Evolutionary conservation across 2,113 vertebrate species (phyloP), one percentile per base, ranked within the genome.

Genomic region (Microcebus murinus): DNA sequence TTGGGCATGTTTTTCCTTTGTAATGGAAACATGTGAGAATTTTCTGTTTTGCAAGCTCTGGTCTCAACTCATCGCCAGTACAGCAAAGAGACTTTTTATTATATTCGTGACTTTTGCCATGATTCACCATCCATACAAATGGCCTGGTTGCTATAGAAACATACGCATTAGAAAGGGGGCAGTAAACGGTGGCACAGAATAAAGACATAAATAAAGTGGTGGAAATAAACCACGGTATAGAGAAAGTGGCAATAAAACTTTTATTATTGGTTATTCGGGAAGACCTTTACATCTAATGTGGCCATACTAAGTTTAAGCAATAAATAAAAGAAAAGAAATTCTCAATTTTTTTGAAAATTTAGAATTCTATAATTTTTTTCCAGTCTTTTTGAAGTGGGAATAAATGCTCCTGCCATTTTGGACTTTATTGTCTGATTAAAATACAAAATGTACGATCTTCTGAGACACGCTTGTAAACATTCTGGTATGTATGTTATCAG

Each of bases 151-250:
- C 96, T 93, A 97, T 90, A 83, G 97, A 95, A 96, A 97, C 57
- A 0, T 45, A 86, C 85, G 91, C 67, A 61, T 84, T 73, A 94
- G 91, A 85, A 97, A 96, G 21, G 1, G 27, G 81, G 79, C 13
- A 74, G 55, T 36, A 63, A 96, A 91, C 59, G 70, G 59, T 65
- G 63, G 87, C 95, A 97, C 80, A 95, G 94, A 83, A 83, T 87
- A 95, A 95, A 98, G 97, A 90, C 63, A 97, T 91, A 96, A 97
- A 95, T 94, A 97, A 96, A 97, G 59, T 25, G 70, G 86, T 68
- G 73, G 95, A 89, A 97, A 96, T 84, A 98, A 98, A 97, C 45
- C 71, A 95, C 0, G 4, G 71, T 57, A 74, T 45, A 91, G 92
- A 76, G 96, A 39, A 42, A 55, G 34, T 81, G 29, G 65, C 55